Evolutionary conservation across 2,113 vertebrate species (phyloP), one percentile per base, ranked within the genome.

Genomic region (Tragelaphus imberbis): DNA sequence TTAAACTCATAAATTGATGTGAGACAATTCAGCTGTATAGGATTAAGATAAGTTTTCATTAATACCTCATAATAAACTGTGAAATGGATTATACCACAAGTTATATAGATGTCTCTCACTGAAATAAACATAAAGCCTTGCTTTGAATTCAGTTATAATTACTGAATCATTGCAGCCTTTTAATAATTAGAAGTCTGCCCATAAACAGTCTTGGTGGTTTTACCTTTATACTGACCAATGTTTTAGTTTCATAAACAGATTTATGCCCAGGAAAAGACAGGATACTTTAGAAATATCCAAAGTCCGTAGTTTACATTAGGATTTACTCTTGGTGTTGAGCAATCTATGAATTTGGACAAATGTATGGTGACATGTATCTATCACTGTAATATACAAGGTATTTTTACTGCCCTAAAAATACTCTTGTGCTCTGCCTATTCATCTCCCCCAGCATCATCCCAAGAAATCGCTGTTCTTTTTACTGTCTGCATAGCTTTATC

Each of bases 41-140:
- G 98, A 98, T 97, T 95, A 98, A 98, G 98, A 96, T 96, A 89
- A 95, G 81, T 95, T 97, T 98, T 98, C 95, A 96, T 90, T 98
- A 97, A 92, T 91, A 81, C 95, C 93, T 95, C 97, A 97, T 97
- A 98, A 97, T 97, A 98, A 98, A 95, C 79, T n/a, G 94, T 96
- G 97, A 98, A 97, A 97, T 77, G 86, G 55, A 93, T 95, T 97
- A 89, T 96, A 95, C 86, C 93, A 55, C 44, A 96, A 98, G 97
- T 98, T 98, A 96, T 75, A 97, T 65, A 94, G 65, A 79, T 92
- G 47, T 85, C 61, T 97, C 56, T 53, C 95, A 84, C 11, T 75
- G 16, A 95, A 91, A 59, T 63, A 95, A 96, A 95, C 91, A 75
- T 85, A 33, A 82, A 92, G 56, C 1, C 21, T 95, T 97, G 92